phyloP scores from a whole-genome alignment of 1,140 invertebrate species.

The Rhopalosiphum maidis region DNA sequence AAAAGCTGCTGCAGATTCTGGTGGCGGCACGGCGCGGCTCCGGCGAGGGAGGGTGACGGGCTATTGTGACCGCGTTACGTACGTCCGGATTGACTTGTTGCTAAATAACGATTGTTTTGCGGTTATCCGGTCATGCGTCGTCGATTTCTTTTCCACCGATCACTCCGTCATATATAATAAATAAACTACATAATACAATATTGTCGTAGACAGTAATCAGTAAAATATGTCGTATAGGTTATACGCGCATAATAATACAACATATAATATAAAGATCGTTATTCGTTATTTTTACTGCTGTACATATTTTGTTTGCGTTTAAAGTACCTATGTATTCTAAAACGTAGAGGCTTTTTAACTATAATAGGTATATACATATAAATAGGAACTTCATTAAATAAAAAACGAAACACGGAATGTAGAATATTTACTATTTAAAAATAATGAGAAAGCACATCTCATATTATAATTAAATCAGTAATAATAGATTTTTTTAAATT shows the following conservation, averaged over 20 bases:
- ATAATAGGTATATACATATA: too few relatives aligned
- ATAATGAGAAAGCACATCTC: too few relatives aligned
- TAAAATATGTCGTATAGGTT: too few relatives aligned
- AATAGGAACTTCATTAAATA: too few relatives aligned
- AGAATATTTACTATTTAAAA: too few relatives aligned
- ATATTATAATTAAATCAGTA: too few relatives aligned
- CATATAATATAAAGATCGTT: background rate
- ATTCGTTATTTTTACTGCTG: background rate
- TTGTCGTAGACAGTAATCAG: background rate
- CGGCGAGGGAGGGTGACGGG: background rate
- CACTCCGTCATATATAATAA: background rate
- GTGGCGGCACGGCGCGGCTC: background rate
- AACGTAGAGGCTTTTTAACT: too few relatives aligned
- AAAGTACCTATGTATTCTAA: too few relatives aligned
- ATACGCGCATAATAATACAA: background rate
- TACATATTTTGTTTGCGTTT: background rate
- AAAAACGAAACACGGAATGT: too few relatives aligned
- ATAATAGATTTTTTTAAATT: too few relatives aligned
- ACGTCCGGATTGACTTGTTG: slow-evolving; percentile 9
- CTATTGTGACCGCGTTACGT: slow-evolving; percentile 10
- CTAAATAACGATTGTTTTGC: slow-evolving; percentile 51
- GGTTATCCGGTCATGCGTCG: slow-evolving; percentile 9
- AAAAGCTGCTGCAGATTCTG: background rate
- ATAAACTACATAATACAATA: too few relatives aligned
- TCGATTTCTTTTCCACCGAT: background rate